Base-by-base conservation (phyloP, 1,140 invertebrate species). In the Streblospio benedicti region DNA sequence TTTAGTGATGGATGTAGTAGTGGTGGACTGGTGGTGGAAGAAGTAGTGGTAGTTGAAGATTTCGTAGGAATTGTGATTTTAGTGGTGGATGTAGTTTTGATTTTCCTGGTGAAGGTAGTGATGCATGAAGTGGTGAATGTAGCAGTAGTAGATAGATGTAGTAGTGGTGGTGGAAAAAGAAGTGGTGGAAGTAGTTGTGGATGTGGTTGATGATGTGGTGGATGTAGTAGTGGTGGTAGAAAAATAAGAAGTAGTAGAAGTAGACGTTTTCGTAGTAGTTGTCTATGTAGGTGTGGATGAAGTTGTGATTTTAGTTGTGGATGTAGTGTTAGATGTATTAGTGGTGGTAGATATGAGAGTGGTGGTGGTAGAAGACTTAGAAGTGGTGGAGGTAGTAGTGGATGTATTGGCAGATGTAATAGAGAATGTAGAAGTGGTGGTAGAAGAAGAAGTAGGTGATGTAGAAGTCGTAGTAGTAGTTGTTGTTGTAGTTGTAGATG, bases 1-100 rank as follows among this genome's bases (percentile, higher is more conserved):
- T 28, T 23, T 52, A 25, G 28, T 23, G 16, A 16, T 52, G 28
- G 28, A n/a, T 28, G 50, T 30, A 25, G 50, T 52, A 52, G 50
- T 52, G 28, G 50, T 9, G n/a, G 35, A n/a, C 9, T 38, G 9
- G 9, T 38, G 9, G 35, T 9, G 35, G 35, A 9, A 38, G 9
- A 9, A 30, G 50, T 52, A 27, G 50, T 52, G 28, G 50, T 52
- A 52, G 50, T 52, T 23, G 20, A 16, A 52, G 28, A 14, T 23
- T 52, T 28, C 23, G 18, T 16, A 30, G n/a, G n/a, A n/a, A n/a
- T n/a, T n/a, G n/a, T n/a, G n/a, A n/a, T n/a, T n/a, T n/a, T 52
- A 52, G 18, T 52, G n/a, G 50, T 23, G 31, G 50, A 28, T 23
- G 28, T 52, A 52, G 50, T 52, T 23, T 23, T 52, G 28, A 30